phyloP scores from a whole-genome alignment of 2,113 vertebrate genomes.

The Rhegmatorhina hoffmannsi region DNA sequence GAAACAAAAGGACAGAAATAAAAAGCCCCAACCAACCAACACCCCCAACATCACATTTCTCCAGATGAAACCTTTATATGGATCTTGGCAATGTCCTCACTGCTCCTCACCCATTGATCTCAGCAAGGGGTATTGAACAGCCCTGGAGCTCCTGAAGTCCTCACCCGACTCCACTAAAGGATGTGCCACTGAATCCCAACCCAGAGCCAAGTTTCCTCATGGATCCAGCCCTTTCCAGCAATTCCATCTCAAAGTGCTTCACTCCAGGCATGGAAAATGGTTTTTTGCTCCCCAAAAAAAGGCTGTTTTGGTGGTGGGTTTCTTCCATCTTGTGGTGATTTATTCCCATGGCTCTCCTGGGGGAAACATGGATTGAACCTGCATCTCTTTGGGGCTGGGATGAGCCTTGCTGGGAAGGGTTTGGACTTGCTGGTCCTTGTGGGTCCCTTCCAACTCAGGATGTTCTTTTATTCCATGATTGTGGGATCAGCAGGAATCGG shows the following conservation, averaged over 20 bases:
- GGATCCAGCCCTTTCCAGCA: not conserved
- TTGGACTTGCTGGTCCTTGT: not conserved
- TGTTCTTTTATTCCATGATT: not conserved
- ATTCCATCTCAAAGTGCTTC: not conserved
- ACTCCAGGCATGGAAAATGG: not conserved
- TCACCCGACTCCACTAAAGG: not conserved
- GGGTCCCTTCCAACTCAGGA: not conserved
- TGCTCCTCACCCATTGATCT: constrained; percentile 34
- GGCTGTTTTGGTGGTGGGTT: not conserved
- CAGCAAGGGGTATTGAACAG: constrained; percentile 25
- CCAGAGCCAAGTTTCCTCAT: not conserved
- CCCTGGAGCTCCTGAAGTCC: not conserved
- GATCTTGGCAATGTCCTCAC: constrained; percentile 60
- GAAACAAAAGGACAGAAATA: not conserved
- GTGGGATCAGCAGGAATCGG: not conserved
- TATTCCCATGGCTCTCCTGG: not conserved
- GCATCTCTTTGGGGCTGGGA: not conserved
- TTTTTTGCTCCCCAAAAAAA: not conserved
- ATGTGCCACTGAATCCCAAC: not conserved
- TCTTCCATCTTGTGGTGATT: not conserved
- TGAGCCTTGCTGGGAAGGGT: not conserved
- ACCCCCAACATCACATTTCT: not conserved
- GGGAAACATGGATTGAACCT: not conserved
- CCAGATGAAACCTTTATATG: constrained; percentile 57
- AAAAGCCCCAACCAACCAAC: not conserved